phyloP scores from a whole-genome alignment of 1,140 invertebrate species.

The Lordiphosa collinella region DNA sequence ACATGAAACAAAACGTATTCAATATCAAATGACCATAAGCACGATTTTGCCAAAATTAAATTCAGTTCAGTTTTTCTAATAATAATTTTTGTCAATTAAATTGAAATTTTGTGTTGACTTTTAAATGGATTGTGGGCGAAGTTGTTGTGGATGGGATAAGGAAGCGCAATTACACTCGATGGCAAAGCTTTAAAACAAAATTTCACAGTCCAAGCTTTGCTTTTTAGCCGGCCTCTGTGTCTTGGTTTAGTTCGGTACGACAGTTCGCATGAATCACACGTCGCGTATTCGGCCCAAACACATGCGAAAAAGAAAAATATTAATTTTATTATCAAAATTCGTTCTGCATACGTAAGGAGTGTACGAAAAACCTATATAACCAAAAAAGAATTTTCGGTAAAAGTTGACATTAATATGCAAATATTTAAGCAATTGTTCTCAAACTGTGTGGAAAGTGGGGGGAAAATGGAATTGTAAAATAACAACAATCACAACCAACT shows the following conservation, averaged over 20 bases:
- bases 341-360: constrained; percentile 40
- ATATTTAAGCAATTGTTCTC: constrained; percentile 22
- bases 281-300: constrained; percentile 59
- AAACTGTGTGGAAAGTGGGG: constrained; percentile 9
- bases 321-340: constrained; percentile 18
- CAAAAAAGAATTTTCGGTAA: constrained; percentile 13
- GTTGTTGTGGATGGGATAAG: constrained; percentile 8
- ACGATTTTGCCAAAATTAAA: constrained; percentile 50
- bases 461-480: constrained; percentile 15
- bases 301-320: constrained; percentile 30
- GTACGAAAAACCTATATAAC: constrained; percentile 26
- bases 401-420: constrained; percentile 16
- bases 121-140: constrained; percentile 9
- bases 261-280: constrained; percentile 56
- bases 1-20: constrained; percentile 34
- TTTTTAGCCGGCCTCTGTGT: constrained; percentile 25
- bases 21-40: constrained; percentile 24
- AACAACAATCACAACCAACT: constrained; percentile 17
- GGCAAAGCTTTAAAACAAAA: constrained; percentile 7
- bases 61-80: constrained; percentile 27
- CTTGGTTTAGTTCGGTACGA: constrained; percentile 39
- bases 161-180: constrained; percentile 15
- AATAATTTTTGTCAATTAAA: not conserved
- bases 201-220: constrained; percentile 26
- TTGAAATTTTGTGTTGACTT: constrained; percentile 1